A percentile compares a stretch with the other conserved stretches of the same genome.
Conservation (phyloP, 2,113 vertebrate species). For the Setophaga coronata region DNA sequence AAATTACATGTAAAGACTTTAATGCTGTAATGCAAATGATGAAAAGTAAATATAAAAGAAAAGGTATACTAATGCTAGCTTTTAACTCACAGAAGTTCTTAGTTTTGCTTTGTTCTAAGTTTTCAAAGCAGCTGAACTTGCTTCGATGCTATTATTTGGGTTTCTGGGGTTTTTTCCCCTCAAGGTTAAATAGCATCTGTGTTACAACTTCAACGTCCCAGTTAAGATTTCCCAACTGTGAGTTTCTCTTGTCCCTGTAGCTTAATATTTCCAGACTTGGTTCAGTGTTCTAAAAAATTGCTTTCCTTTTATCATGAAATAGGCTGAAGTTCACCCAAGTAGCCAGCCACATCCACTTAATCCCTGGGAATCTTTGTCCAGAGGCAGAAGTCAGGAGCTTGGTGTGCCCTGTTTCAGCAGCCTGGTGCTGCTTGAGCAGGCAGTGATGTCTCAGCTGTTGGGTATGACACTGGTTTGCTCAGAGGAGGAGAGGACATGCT, state of each 20-base stretch:
- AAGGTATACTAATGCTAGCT: neutral
- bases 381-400: neutral
- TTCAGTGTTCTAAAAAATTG: neutral
- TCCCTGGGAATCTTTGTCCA: neutral
- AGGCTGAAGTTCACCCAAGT: neutral
- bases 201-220: neutral
- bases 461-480: fast-evolving
- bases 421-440: neutral
- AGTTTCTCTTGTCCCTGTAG: neutral
- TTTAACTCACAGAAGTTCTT: neutral
- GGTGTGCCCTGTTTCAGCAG: fast-evolving
- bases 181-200: neutral
- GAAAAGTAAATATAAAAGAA: neutral
- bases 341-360: neutral
- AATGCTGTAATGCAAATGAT: neutral
- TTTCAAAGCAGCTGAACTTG: neutral
- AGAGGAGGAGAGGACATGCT: neutral
- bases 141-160: neutral
- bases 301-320: neutral
- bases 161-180: neutral
- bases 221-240: neutral
- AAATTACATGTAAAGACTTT: neutral
- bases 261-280: neutral
- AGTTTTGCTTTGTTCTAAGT: neutral
- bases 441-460: fast-evolving